Percentiles rank a stretch among this genome's conserved stretches.
These are phyloP conservation scores for Microtus montanus DNA, from an alignment of 2,113 vertebrate genomes.

Conservation along the genomic window DNA sequence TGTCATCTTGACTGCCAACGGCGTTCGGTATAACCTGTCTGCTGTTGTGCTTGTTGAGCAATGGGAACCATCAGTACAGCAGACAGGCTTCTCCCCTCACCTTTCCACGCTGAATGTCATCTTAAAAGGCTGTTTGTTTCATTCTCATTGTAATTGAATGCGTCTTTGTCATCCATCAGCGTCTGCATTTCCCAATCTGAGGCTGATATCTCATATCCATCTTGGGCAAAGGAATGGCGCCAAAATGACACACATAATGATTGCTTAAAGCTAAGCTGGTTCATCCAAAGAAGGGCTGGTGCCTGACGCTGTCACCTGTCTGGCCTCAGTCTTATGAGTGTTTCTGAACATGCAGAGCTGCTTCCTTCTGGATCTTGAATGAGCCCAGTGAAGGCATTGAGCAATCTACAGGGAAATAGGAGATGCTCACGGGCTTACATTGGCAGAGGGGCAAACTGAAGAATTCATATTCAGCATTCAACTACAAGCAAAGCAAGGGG, in stretches of 20 bases:
- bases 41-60: conserved; percentile 66
- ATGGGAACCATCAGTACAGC: conserved; percentile 38
- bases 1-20: conserved; percentile 70
- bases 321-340: background rate
- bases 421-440: rapidly evolving
- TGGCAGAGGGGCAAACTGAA: background rate
- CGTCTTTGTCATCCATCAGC: conserved; percentile 75
- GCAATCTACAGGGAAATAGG: background rate
- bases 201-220: conserved; percentile 70
- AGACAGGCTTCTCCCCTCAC: background rate
- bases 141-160: conserved; percentile 76
- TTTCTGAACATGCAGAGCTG: background rate
- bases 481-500: background rate
- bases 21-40: conserved; percentile 68
- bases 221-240: conserved; percentile 59
- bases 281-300: conserved; percentile 27
- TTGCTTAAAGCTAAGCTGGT: conserved; percentile 59
- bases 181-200: conserved; percentile 68
- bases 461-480: background rate
- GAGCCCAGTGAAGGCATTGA: background rate
- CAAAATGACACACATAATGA: conserved; percentile 73
- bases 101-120: conserved; percentile 21
- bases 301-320: conserved; percentile 4
- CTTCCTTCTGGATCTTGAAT: background rate
- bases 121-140: conserved; percentile 77